A percentile compares a stretch with the other conserved stretches of the same genome.
phyloP scores from a whole-genome alignment of 2,797 vertebrate species.

The Austrolebias charrua region DNA sequence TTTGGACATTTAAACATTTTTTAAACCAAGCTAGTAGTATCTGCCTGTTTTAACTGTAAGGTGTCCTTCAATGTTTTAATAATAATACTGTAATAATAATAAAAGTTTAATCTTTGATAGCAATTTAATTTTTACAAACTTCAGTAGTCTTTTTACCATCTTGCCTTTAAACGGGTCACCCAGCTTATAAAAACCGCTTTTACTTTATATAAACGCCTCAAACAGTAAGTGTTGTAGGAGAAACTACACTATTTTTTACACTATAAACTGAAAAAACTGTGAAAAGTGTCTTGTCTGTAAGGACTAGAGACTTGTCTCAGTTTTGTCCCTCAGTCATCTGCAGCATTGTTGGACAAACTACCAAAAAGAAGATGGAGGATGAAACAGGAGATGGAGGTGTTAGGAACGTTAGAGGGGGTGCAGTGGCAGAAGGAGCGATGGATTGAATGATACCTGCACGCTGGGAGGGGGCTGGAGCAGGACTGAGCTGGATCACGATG shows the following conservation, averaged over 20 bases:
- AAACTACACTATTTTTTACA: background rate
- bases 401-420: constrained; percentile 33
- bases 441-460: constrained; percentile 93
- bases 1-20: too few species aligned
- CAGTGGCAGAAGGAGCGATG: constrained; percentile 78
- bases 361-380: constrained; percentile 7
- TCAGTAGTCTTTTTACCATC: too few species aligned
- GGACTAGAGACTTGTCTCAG: background rate
- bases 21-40: too few species aligned
- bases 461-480: constrained; percentile 97
- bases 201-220: background rate
- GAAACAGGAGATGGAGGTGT: constrained; percentile 37
- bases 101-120: too few species aligned
- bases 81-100: too few species aligned
- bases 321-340: background rate
- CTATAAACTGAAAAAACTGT: background rate
- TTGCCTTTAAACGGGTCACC: too few species aligned
- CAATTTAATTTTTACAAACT: too few species aligned
- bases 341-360: background rate
- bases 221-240: background rate
- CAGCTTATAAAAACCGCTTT: too few species aligned
- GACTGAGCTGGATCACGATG: constrained; percentile 99
- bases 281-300: too few species aligned
- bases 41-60: too few species aligned
- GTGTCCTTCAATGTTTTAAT: too few species aligned